Conservation (phyloP, 2,113 vertebrate genomes). For the Pomatostomus ruficeps region DNA sequence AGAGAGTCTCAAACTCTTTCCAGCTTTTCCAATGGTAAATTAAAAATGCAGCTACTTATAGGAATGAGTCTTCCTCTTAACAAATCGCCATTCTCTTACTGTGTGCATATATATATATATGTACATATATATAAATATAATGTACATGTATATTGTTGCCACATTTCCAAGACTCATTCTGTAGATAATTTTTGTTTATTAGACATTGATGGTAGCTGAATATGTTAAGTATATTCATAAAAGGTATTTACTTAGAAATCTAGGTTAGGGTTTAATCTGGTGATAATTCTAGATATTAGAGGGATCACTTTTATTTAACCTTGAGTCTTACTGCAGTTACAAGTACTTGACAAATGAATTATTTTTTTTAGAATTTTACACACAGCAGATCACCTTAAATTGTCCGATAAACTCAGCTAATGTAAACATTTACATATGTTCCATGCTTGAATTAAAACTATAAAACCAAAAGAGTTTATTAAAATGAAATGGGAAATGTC, state of each 20-base stretch:
- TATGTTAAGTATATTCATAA: background rate
- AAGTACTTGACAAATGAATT: background rate
- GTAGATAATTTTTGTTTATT: background rate
- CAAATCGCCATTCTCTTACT: background rate
- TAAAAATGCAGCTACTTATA: background rate
- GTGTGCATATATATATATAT: fast-evolving
- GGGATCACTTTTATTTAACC: background rate
- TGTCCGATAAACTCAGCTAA: fast-evolving
- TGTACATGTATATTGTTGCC: background rate
- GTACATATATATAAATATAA: background rate
- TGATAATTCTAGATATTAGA: background rate
- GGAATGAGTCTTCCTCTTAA: background rate
- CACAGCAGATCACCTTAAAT: background rate
- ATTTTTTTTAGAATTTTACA: background rate
- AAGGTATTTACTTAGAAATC: background rate
- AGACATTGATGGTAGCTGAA: background rate
- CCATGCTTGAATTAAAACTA: background rate
- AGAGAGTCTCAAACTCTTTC: background rate
- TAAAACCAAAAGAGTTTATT: background rate
- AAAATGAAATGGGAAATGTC: background rate
- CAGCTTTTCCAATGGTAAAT: background rate
- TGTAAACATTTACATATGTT: background rate
- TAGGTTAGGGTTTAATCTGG: background rate
- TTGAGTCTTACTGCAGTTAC: background rate
- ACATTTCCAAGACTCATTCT: background rate